A percentile compares a stretch with the other conserved stretches of the same genome.
Evolutionary conservation across 2,113 vertebrate genomes (phyloP).

Genomic region (human (Homo sapiens)): GRCh38 chr1:223820501-223821000

Average conservation of each 20-base stretch:
- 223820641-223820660: not conserved
- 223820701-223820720: not conserved
- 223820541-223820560: not conserved
- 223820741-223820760: not conserved
- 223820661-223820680: rapidly evolving
- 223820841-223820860: not conserved
- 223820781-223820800: not conserved
- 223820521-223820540: not conserved
- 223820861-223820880: not conserved
- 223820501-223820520: not conserved
- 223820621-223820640: not conserved
- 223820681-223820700: not conserved
- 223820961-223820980: not conserved
- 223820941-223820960: not conserved
- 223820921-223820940: not conserved
- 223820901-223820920: not conserved
- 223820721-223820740: not conserved
- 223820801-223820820: not conserved
- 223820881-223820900: too few species aligned
- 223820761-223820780: not conserved
- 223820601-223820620: not conserved
- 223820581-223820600: not conserved
- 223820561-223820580: not conserved
- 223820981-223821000: not conserved
- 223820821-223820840: not conserved